Evolutionary conservation across 2,888 invertebrate species (phyloP).

Genomic region (Pollenia labialis): DNA sequence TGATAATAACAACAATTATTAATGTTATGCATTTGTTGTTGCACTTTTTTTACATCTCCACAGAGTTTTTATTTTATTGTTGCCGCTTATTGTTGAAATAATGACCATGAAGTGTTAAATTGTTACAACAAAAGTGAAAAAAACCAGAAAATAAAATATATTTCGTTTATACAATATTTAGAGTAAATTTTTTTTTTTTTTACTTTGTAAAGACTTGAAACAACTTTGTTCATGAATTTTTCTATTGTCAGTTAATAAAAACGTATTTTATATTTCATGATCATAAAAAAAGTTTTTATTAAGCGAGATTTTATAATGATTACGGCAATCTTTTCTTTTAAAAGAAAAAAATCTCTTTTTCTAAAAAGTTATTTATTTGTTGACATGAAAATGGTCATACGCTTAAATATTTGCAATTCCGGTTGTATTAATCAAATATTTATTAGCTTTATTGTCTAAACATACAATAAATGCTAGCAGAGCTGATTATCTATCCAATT

Average conservation of each 20-base stretch:
- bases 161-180: conserved; percentile 20
- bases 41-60: conserved; percentile 32
- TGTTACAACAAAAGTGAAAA: conserved; percentile 37
- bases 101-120: conserved; percentile 71
- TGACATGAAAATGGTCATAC: not conserved
- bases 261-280: not conserved
- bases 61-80: not conserved
- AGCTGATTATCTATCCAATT: not conserved
- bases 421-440: conserved; percentile 20
- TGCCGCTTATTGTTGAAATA: conserved; percentile 49
- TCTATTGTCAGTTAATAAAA: not conserved
- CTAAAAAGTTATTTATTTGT: not conserved
- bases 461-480: not conserved
- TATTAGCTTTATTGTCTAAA: conserved; percentile 1
- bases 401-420: conserved; percentile 31
- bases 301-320: conserved; percentile 37
- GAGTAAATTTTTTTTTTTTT: not conserved
- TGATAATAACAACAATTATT: conserved; percentile 56
- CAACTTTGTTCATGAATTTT: conserved; percentile 24
- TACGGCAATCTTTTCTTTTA: not conserved
- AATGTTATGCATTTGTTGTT: conserved; percentile 39
- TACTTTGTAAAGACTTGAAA: not conserved
- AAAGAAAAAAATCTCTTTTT: conserved; percentile 17
- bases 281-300: conserved; percentile 1
- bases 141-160: conserved; percentile 6